Base-by-base conservation (phyloP, 2,888 invertebrate genomes). In the Harpagoxenus sublaevis region DNA sequence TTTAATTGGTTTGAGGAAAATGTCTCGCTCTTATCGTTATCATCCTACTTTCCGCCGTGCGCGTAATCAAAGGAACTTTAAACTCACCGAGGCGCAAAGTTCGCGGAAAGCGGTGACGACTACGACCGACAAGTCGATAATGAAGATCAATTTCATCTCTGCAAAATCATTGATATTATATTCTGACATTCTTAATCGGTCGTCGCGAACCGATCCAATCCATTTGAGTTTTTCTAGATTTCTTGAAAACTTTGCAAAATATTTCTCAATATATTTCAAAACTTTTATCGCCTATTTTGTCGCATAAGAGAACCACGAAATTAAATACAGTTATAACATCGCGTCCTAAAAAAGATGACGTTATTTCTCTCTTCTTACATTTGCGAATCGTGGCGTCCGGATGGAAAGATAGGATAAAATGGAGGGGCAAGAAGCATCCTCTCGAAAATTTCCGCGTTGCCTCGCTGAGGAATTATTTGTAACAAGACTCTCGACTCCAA, bases 1-100 rank as follows among this genome's bases (percentile, higher is more conserved):
- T 92, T 92, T 93, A 93, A 93, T 92, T 91, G 91, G 89, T 87
- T 86, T 86, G 90, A 89, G 91, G 88, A 91, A 91, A 89, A 90
- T 89, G 88, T 89, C 90, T 90, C 87, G 71, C 65, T 88, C 81
- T 87, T 83, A 85, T 82, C 85, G 77, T 86, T 88, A 86, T 87
- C 86, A 68, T 85, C 62, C 62, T 66, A 68, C 73, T 87, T 88
- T 77, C 28, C 75, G 51, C 31, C 65, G 57, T 60, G 66, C 81
- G 83, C 86, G 85, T 89, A 86, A 89, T 89, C 75, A 77, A 84
- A 74, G 53, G 42, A 57, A 88, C 74, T 85, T 86, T 74, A 28
- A 10, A 31, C 9, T 68, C 55, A 42, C 18, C 28, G 28, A 12
- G 42, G 45, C 42, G 15, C 53, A 31, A 53, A 70, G 57, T 66